phyloP scores from a whole-genome alignment of 2,888 invertebrate species.

The Drosophila fungiperda region DNA sequence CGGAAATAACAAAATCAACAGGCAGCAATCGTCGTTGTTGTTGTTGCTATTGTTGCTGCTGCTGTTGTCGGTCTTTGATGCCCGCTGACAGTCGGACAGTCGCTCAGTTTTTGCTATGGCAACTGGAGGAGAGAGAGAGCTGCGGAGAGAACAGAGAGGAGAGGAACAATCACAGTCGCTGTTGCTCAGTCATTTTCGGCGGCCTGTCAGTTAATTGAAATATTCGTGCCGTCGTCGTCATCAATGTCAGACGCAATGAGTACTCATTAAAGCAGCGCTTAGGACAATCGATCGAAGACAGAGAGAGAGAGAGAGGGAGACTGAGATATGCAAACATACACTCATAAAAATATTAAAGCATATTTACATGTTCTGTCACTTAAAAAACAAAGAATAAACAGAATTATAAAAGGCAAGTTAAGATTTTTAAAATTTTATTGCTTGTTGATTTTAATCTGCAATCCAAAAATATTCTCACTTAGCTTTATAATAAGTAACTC shows the following conservation, averaged over 20 bases:
- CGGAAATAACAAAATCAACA: conserved; percentile 73
- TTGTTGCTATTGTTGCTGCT: conserved; percentile 43
- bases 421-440: neutral
- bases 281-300: conserved; percentile 22
- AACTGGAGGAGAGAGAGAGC: conserved; percentile 1
- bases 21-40: conserved; percentile 40
- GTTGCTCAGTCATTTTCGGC: conserved; percentile 72
- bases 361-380: neutral
- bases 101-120: conserved; percentile 47
- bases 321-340: neutral
- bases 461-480: neutral
- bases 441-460: too few species aligned
- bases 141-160: neutral
- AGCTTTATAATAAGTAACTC: neutral
- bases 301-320: neutral
- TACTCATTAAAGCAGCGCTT: conserved; percentile 68
- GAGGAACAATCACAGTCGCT: conserved; percentile 1
- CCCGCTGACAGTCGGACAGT: conserved; percentile 64
- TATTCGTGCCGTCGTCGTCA: conserved; percentile 68
- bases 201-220: conserved; percentile 77
- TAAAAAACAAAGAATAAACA: neutral
- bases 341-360: neutral
- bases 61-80: conserved; percentile 57
- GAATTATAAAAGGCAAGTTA: neutral
- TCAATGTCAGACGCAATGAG: conserved; percentile 50